phyloP scores from a whole-genome alignment of 2,797 vertebrate species.

The Anableps anableps region DNA sequence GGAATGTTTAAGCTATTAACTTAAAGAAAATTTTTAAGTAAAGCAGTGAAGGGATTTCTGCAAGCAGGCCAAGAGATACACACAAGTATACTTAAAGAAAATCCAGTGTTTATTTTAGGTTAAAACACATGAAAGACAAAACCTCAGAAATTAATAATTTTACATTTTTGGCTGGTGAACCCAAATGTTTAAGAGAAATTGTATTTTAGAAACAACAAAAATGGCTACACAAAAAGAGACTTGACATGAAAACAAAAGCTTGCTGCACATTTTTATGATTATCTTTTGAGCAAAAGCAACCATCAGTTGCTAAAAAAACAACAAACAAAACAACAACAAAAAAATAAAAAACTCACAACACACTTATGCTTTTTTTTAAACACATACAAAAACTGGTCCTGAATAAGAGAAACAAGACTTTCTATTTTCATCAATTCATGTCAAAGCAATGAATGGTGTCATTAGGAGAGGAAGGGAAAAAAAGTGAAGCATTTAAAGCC shows the following conservation, averaged over 20 bases:
- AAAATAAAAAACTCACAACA: too few relatives aligned
- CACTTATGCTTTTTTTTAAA: slow-evolving; percentile 2
- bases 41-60: slow-evolving; percentile 15
- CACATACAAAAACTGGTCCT: background rate
- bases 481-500: slow-evolving; percentile 22
- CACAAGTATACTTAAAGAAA: slow-evolving; percentile 40
- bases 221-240: slow-evolving; percentile 14
- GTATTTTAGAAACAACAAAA: background rate
- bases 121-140: slow-evolving; percentile 35
- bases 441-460: background rate
- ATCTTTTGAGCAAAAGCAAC: slow-evolving; percentile 25
- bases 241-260: slow-evolving; percentile 20
- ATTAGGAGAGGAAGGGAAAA: background rate
- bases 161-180: slow-evolving; percentile 4
- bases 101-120: slow-evolving; percentile 78
- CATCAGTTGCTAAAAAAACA: background rate
- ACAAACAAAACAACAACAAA: too few relatives aligned
- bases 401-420: slow-evolving; percentile 2
- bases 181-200: slow-evolving; percentile 7
- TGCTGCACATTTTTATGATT: slow-evolving; percentile 12
- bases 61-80: background rate
- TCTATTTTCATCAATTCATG: slow-evolving; percentile 5
- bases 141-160: slow-evolving; percentile 17
- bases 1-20: slow-evolving; percentile 15
- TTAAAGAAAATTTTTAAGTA: slow-evolving; percentile 4